These are phyloP conservation scores for Neotragus moschatus DNA, from an alignment of 2,113 vertebrate species.

Conservation along the genomic window DNA sequence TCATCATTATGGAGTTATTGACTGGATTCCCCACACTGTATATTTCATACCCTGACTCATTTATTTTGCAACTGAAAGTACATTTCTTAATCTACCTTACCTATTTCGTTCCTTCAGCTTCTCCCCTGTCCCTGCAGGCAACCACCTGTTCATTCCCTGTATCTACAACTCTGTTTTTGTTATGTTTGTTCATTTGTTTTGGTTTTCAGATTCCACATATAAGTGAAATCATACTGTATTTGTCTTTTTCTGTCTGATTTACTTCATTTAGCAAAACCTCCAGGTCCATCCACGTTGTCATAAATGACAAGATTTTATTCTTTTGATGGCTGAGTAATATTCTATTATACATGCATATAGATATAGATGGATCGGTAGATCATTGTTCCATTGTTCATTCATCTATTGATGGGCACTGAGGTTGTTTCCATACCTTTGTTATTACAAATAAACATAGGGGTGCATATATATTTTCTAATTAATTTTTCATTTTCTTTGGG, in stretches of 20 bases:
- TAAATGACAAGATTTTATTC: background rate
- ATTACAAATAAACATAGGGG: background rate
- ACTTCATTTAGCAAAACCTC: background rate
- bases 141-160: background rate
- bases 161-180: background rate
- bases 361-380: background rate
- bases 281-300: background rate
- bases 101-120: background rate
- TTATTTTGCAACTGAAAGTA: background rate
- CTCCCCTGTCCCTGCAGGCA: background rate
- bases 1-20: background rate
- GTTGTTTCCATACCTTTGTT: background rate
- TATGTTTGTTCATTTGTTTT: background rate
- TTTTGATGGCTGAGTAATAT: background rate
- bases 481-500: background rate
- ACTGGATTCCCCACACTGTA: background rate
- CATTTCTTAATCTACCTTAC: background rate
- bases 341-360: background rate
- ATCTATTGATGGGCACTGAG: background rate
- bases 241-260: background rate
- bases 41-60: background rate
- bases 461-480: background rate
- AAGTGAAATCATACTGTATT: background rate
- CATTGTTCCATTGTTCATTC: background rate
- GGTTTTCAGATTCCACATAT: background rate